Conservation (phyloP, 1,140 invertebrate genomes). For the Lethrus apterus region DNA sequence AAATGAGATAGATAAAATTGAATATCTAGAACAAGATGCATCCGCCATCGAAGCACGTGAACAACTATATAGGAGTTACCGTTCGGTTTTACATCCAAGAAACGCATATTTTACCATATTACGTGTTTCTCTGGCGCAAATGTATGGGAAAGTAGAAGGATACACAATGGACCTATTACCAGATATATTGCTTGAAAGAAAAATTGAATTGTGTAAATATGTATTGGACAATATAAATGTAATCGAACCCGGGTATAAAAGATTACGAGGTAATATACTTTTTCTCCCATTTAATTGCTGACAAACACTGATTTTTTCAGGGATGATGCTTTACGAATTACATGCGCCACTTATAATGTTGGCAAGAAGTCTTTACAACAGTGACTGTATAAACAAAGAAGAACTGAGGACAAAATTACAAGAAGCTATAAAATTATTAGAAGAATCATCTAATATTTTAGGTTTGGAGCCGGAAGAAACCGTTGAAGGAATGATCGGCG, state of each 20-base stretch:
- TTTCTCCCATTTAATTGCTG: constrained; percentile 5
- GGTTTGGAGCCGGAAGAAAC: constrained; percentile 58
- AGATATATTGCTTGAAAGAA: constrained; percentile 63
- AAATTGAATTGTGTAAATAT: constrained; percentile 62
- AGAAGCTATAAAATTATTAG: constrained; percentile 52
- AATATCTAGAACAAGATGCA: constrained; percentile 37
- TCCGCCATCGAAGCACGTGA: constrained; percentile 47
- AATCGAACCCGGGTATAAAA: constrained; percentile 65
- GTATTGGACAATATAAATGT: constrained; percentile 61
- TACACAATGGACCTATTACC: constrained; percentile 65
- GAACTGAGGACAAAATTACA: constrained; percentile 38
- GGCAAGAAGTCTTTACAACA: constrained; percentile 9
- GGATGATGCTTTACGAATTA: constrained; percentile 10
- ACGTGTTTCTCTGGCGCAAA: constrained; percentile 59
- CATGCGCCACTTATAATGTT: constrained; percentile 11
- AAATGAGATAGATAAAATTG: constrained; percentile 49
- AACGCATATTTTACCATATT: constrained; percentile 59
- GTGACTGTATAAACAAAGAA: constrained; percentile 2
- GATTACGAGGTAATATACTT: constrained; percentile 55
- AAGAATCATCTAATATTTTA: constrained; percentile 55
- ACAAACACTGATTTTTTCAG: constrained; percentile 38
- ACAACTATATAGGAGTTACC: constrained; percentile 51
- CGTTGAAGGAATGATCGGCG: constrained; percentile 61
- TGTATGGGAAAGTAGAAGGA: constrained; percentile 66
- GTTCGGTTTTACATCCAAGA: constrained; percentile 59